Evolutionary conservation across 1,140 invertebrate genomes (phyloP).

Genomic region (Dreissena rostriformis): DNA sequence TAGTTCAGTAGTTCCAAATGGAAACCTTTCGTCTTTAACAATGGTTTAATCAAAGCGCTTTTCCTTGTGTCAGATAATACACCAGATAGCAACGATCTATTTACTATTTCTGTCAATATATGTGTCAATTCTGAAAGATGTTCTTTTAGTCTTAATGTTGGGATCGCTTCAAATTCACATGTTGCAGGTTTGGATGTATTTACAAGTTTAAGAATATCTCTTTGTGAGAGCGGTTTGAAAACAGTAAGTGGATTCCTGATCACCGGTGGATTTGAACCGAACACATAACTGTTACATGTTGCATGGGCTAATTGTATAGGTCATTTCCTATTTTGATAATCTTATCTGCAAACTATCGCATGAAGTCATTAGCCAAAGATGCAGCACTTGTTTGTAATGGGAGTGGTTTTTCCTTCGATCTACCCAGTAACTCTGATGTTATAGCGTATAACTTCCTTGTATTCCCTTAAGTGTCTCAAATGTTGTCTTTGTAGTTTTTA

Average conservation of each 20-base stretch:
- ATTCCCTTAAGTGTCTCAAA: not conserved
- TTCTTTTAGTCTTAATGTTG: not conserved
- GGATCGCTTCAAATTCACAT: conserved; percentile 7
- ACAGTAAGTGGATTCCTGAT: conserved; percentile 6
- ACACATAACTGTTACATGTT: not conserved
- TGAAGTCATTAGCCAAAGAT: not conserved
- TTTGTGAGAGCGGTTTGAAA: not conserved
- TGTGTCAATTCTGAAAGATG: not conserved
- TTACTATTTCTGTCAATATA: not conserved
- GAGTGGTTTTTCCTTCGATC: not conserved
- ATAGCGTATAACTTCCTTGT: not conserved
- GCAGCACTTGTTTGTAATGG: not conserved
- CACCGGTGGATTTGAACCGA: not conserved
- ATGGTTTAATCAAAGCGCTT: not conserved
- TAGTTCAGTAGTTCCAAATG: conserved; percentile 15
- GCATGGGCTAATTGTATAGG: too few relatives aligned
- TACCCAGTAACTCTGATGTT: not conserved
- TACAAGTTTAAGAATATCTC: conserved; percentile 17
- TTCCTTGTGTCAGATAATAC: not conserved
- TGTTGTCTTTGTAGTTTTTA: not conserved
- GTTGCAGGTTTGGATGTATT: not conserved
- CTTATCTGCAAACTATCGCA: not conserved
- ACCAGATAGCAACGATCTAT: conserved; percentile 3
- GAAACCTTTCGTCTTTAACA: conserved; percentile 34
- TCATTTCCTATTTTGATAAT: conserved; percentile 8